These are phyloP conservation scores for Caenorhabditis plicata DNA, from an alignment of 2,888 invertebrate genomes.

Conservation along the genomic window DNA sequence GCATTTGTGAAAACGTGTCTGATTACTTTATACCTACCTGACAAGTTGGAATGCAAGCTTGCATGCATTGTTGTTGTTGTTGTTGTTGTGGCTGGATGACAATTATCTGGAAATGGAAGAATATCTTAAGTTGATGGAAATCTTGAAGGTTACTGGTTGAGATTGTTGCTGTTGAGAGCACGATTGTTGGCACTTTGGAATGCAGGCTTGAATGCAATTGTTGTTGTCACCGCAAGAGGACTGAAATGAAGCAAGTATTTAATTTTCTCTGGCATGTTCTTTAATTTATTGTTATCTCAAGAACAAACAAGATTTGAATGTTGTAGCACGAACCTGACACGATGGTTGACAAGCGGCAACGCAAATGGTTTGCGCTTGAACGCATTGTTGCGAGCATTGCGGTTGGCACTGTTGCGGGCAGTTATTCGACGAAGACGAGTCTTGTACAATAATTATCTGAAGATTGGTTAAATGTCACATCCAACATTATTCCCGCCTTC, in stretches of 20 bases:
- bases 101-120: too few relatives aligned
- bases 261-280: background rate
- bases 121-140: too few relatives aligned
- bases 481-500: conserved; percentile 10
- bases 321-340: conserved; percentile 20
- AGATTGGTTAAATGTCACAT: conserved; percentile 5
- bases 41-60: conserved; percentile 56
- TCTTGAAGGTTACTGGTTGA: too few relatives aligned
- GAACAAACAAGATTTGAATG: too few relatives aligned
- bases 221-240: conserved; percentile 31
- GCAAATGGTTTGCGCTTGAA: conserved; percentile 36
- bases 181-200: conserved; percentile 44
- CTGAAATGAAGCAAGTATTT: conserved; percentile 5
- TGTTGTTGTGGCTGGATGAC: too few relatives aligned
- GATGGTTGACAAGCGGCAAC: conserved; percentile 47
- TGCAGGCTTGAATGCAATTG: conserved; percentile 36
- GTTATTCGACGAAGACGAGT: conserved; percentile 28
- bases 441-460: conserved; percentile 33
- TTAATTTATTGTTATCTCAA: background rate
- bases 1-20: too few relatives aligned
- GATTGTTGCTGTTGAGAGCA: conserved; percentile 48
- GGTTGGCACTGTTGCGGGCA: too few relatives aligned
- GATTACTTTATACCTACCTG: conserved; percentile 40
- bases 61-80: too few relatives aligned
- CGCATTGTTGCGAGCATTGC: conserved; percentile 32